Conservation (phyloP, 2,888 invertebrate species). For the Nephrotoma appendiculata region DNA sequence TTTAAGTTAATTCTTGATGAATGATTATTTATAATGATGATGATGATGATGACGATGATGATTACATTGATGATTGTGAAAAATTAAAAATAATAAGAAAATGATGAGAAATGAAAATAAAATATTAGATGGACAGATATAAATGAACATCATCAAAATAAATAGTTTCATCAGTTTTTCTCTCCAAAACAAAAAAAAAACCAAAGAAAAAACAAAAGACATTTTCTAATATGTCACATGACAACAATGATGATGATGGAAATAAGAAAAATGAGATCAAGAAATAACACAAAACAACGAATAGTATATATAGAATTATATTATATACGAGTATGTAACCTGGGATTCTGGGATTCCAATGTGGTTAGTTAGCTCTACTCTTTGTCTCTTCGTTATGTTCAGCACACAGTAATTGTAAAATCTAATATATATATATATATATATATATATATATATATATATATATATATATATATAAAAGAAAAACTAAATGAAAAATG, state of each 20-base stretch:
- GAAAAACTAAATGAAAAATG: neutral
- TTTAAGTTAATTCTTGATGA: neutral
- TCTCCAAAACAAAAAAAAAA: neutral
- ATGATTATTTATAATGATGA: neutral
- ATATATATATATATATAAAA: neutral
- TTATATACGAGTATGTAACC: neutral
- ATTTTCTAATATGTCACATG: conserved; percentile 3
- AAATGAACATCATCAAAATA: conserved; percentile 8
- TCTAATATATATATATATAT: neutral
- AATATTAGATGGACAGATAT: conserved; percentile 2
- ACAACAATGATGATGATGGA: conserved; percentile 1
- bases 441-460: no score
- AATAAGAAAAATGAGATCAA: conserved; percentile 1
- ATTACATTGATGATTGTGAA: neutral
- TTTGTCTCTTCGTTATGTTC: neutral
- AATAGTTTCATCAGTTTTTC: conserved; percentile 6
- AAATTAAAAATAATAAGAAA: neutral
- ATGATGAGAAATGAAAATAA: neutral
- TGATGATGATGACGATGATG: neutral
- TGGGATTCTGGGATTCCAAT: conserved; percentile 2
- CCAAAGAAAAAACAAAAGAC: neutral
- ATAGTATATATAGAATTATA: neutral
- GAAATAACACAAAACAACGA: neutral
- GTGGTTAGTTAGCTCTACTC: neutral
- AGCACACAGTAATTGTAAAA: neutral